Evolutionary conservation across 2,797 vertebrate genomes (phyloP).

Genomic region (Poecile montanus): DNA sequence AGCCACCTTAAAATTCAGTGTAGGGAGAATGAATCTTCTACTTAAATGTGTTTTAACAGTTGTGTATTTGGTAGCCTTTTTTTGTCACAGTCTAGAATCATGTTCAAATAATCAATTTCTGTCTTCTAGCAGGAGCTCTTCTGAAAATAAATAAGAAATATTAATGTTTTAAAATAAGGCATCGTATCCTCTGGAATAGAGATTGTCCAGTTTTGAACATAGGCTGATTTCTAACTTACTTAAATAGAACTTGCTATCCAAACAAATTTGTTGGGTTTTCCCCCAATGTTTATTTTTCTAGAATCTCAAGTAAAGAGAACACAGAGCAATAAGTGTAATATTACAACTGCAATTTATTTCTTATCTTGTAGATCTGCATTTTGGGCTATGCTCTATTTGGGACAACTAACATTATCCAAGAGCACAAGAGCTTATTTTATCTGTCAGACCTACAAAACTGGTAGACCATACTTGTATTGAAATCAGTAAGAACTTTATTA

Average conservation of each 20-base stretch:
- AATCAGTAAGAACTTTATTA: conserved; percentile 18
- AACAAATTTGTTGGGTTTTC: neutral
- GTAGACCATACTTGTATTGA: neutral
- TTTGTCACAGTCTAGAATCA: neutral
- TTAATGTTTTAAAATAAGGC: neutral
- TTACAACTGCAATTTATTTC: neutral
- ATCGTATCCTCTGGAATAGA: neutral
- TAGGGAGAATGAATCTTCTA: neutral
- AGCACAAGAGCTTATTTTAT: conserved; percentile 4
- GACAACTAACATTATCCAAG: neutral
- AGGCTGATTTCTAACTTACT: neutral
- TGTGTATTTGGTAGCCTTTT: neutral
- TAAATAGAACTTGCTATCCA: neutral
- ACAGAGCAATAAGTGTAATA: neutral
- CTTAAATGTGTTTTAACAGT: neutral
- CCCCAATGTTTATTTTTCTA: neutral
- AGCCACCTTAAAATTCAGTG: neutral
- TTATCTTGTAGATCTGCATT: neutral
- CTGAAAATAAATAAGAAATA: neutral
- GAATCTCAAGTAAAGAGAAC: neutral
- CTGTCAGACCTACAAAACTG: neutral
- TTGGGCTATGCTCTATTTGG: neutral
- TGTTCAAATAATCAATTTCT: neutral
- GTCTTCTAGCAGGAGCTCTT: neutral
- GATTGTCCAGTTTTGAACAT: neutral